Evolutionary conservation across 2,888 invertebrate species (phyloP), one percentile per base, ranked within the genome.

Genomic region (Himalopsyche japonica): DNA sequence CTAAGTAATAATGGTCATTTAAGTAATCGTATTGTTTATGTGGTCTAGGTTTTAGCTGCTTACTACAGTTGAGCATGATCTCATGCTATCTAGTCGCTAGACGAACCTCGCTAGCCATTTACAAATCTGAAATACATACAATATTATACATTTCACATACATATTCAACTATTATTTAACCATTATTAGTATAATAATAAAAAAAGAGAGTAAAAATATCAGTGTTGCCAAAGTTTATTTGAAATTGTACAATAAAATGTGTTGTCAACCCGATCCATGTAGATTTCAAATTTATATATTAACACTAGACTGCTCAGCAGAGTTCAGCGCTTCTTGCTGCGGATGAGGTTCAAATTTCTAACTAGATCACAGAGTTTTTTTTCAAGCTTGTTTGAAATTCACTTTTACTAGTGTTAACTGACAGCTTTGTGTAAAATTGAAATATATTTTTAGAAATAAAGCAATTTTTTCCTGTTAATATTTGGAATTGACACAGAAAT

Each of bases 101-200:
- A 82, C 87, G 85, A 86, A 86, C 81, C 85, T 82, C 80, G 85
- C 87, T 87, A 87, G 87, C 86, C 86, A 87, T 85, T 79, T 82
- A 83, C 82, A 87, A 57, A 87, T 86, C 87, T 87, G 87, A 87
- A 87, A 87, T 86, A 85, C 83, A 86, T 47, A 85, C 32, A 43
- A 82, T 57, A 85, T 78, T 82, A 84, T 79, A 85, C 84, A 79
- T 27, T 80, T 48, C 27, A 70, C 70, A 76, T 81, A 76, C 76
- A 76, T 76, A 81, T 81, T 34, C 24, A 30, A 27, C 70, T 70
- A 70, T 27, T 70, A 3, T 27, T 27, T 27, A 70, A 57, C n/a
- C 6, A 57, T 57, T 20, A 27, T 70, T 12, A 12, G n/a, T 37
- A 81, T 81, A 37, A 27, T 70, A 37, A 81, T 81, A 79, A 79